Percentiles rank a stretch among this genome's conserved stretches.
These are phyloP conservation scores for Drosophila asahinai DNA, from an alignment of 1,140 invertebrate genomes.

Conservation along the genomic window DNA sequence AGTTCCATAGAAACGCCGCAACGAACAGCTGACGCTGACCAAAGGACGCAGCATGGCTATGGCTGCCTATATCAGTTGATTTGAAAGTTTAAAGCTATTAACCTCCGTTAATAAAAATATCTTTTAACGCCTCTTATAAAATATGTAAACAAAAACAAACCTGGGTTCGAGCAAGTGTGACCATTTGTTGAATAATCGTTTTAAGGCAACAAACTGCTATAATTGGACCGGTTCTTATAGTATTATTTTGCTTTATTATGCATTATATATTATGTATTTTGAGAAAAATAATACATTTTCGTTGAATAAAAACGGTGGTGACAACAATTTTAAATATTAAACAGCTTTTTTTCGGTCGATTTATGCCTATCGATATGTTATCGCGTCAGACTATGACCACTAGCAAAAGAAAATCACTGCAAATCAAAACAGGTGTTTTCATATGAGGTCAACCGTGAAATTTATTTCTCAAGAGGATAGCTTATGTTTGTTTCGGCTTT, in stretches of 20 bases:
- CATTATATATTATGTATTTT: not conserved
- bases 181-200: not conserved
- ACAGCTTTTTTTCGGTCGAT: no score
- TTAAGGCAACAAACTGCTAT: no score
- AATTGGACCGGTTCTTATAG: no score
- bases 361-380: not conserved
- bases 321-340: not conserved
- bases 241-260: not conserved
- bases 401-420: not conserved
- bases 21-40: not conserved
- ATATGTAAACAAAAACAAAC: slow-evolving; percentile 7
- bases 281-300: not conserved
- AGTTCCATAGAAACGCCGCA: slow-evolving; percentile 43
- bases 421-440: not conserved
- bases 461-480: no score
- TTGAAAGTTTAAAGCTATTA: not conserved
- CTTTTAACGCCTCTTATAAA: not conserved
- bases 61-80: not conserved
- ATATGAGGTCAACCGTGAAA: no score
- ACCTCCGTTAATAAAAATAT: no score
- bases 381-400: not conserved
- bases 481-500: no score
- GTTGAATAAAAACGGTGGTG: no score
- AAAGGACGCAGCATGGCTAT: slow-evolving; percentile 20
- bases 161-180: not conserved